Evolutionary conservation across 1,140 invertebrate species (phyloP).

Genomic region (Brachionus rubens): DNA sequence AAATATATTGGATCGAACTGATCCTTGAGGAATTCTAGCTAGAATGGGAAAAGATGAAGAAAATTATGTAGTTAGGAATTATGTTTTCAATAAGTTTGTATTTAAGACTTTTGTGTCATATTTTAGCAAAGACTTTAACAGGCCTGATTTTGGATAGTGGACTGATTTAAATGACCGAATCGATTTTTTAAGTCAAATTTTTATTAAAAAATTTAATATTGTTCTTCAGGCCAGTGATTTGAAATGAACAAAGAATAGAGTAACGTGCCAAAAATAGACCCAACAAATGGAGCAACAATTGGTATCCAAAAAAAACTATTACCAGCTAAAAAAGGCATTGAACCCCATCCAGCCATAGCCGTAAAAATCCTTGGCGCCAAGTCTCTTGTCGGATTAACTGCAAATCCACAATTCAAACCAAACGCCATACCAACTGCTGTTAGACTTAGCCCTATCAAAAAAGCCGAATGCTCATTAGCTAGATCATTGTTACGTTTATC

Average conservation of each 20-base stretch:
- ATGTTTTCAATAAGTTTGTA: too few relatives aligned
- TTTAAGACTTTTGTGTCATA: too few relatives aligned
- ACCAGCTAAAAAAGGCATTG: conserved; percentile 57
- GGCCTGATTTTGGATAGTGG: too few relatives aligned
- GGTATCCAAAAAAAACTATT: conserved; percentile 55
- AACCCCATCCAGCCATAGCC: conserved; percentile 64
- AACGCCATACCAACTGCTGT: conserved; percentile 63
- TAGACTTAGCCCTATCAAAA: conserved; percentile 40
- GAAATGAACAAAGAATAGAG: conserved; percentile 55
- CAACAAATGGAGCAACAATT: conserved; percentile 63
- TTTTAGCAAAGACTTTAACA: too few relatives aligned
- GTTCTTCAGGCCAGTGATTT: background rate
- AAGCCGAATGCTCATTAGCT: background rate
- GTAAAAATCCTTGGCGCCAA: conserved; percentile 66
- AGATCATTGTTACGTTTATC: conserved; percentile 44
- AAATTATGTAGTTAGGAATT: too few relatives aligned
- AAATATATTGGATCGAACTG: too few relatives aligned
- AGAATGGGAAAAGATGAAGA: too few relatives aligned
- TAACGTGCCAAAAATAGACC: conserved; percentile 62
- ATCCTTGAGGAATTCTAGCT: too few relatives aligned
- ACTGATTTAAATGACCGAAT: too few relatives aligned
- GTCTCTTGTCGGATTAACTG: conserved; percentile 68
- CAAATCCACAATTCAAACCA: conserved; percentile 65
- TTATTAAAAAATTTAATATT: background rate
- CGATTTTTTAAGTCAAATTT: too few relatives aligned